Evolutionary conservation across 2,113 vertebrate species (phyloP), one percentile per base, ranked within the genome.

Genomic region (Alouatta palliata): DNA sequence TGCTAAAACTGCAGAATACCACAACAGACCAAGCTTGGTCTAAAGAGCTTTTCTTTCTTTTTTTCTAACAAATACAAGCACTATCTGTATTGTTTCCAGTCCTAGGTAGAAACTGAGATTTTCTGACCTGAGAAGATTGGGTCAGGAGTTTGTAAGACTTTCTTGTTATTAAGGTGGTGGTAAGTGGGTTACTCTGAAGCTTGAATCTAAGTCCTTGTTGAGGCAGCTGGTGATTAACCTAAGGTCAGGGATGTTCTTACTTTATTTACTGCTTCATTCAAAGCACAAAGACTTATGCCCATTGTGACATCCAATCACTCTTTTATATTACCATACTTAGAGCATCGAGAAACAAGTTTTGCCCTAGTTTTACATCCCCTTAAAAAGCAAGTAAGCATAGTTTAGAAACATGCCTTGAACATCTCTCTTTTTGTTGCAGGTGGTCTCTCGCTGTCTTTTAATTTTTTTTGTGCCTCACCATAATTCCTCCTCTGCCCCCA

Each of bases 271-370:
- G 6, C 56, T 87, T 87, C 27, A 35, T 35, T 82, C 7, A 76
- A 70, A 37, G 30, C 84, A 90, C 73, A 52, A 54, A 91, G 77
- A 84, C 64, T 71, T 49, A 61, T 20, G 45, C 49, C 21, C 27
- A 64, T 76, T 58, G 20, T 79, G 58, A 84, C 17, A n/a, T n/a
- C 43, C 10, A 30, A 0, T 61, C 45, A 49, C 3, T 61, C 1
- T 91, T 83, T 95, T 89, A 70, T 90, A 75, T 32, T 76, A 40
- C 45, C 30, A 37, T 54, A 87, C 64, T 75, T 75, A 40, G 7
- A 37, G 75, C 11, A 32, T 35, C 6, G 3, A 82, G 58, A 89
- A n/a, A 66, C 32, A 89, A n/a, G 11, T 19, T 61, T 70, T 80
- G 4, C n/a, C 30, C 43, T 45, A 96, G 43, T 82, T 85, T 95